Percentiles rank a stretch among this genome's conserved stretches.
phyloP scores from a whole-genome alignment of 2,888 invertebrate genomes.

The Zhuqinia jingwanae region DNA sequence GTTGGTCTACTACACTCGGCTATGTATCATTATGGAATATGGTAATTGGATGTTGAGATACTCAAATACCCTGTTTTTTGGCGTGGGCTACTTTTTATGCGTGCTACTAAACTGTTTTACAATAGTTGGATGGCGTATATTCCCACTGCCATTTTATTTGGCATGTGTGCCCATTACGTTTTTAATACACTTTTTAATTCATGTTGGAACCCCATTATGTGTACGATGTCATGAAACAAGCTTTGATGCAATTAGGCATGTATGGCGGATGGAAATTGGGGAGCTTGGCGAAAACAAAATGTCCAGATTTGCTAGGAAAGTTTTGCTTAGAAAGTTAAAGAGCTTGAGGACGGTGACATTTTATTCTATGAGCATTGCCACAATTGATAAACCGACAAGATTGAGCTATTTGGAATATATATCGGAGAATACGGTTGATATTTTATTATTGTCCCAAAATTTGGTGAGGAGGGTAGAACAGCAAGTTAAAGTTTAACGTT shows the following conservation, averaged over 20 bases:
- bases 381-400: neutral
- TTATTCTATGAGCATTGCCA: neutral
- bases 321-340: no score
- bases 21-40: neutral
- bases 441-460: no score
- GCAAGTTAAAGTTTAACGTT: no score
- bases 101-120: constrained; percentile 5
- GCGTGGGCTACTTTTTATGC: neutral
- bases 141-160: constrained; percentile 16
- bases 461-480: no score
- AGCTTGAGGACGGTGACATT: neutral
- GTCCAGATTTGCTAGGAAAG: neutral
- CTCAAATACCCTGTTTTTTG: neutral
- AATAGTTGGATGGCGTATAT: neutral
- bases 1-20: neutral
- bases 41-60: neutral
- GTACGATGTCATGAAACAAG: neutral
- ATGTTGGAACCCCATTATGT: neutral
- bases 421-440: neutral
- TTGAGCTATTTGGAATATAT: neutral
- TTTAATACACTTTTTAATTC: constrained; percentile 3
- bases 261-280: neutral
- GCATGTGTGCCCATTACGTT: neutral
- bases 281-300: no score
- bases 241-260: neutral